Base-by-base conservation (phyloP, 2,113 vertebrate species). In the Guaruba guarouba region DNA sequence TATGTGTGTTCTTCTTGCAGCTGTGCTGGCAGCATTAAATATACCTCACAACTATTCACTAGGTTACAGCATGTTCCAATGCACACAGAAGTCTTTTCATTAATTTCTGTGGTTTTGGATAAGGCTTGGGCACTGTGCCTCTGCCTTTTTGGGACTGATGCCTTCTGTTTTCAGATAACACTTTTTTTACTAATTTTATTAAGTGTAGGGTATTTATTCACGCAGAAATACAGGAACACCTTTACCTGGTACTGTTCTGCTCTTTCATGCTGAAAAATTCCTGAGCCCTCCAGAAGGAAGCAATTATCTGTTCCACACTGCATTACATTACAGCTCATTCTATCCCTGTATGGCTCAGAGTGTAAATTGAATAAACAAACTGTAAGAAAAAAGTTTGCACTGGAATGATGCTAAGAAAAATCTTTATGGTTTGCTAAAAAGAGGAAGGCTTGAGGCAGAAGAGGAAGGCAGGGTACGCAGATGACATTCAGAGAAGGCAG, bases 1-100 rank as follows among this genome's bases (percentile, higher is more conserved):
- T 78, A 44, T 93, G 55, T 84, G 52, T 66, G 74, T 52, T 94
- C 54, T 78, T 82, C 75, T 76, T 93, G 91, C 96, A 97, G 96
- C 96, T 97, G 96, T 82, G 88, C 52, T 96, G 96, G 95, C 96
- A 96, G 80, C 80, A 52, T 66, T 88, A 68, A 64, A 92, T 74
- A 73, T 12, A 84, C 71, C 77, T 95, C 86, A 91, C 49, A 75
- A 55, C 52, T 78, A 93, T 93, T 96, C 88, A 94, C 1, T 3
- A 90, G 61, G 82, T 75, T 84, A 48, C 68, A 93, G 86, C 29
- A n/a, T 76, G 48, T 81, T 81, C 69, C 80, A 86, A 27, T 8
- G 23, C 33, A 28, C 86, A 89, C 28, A 7, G 86, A 93, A 93
- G 74, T 52, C 91, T 94, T 89, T 95, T 96, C 83, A 96, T 84